Evolutionary conservation across 92 coral and sea anemone genomes (phyloP).

Genomic region (Epizoanthus ramosus): DNA sequence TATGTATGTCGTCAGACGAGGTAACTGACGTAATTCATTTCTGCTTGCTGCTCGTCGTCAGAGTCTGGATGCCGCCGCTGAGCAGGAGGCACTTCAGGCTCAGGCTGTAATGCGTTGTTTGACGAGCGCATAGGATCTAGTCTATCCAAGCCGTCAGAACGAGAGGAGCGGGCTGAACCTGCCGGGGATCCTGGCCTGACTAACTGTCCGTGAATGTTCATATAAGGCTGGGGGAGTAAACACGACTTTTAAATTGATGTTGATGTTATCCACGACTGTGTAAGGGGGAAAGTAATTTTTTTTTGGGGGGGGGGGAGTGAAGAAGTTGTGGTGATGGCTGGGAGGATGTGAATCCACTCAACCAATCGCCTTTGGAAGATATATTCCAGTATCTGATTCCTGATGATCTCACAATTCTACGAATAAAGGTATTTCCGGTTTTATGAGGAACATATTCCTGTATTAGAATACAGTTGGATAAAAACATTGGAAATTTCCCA

Average conservation of each 20-base stretch:
- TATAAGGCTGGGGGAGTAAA: slow-evolving; percentile 73
- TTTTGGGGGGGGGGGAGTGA: too few species aligned
- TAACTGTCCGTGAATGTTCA: slow-evolving; percentile 88
- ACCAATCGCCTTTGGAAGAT: too few species aligned
- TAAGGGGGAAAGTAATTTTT: too few species aligned
- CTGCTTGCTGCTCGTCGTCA: slow-evolving; percentile 67
- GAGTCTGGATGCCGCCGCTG: slow-evolving; percentile 65
- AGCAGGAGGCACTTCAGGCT: slow-evolving; percentile 90
- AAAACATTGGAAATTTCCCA: too few species aligned
- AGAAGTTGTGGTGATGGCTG: too few species aligned
- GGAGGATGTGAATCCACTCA: too few species aligned
- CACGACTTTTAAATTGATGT: background rate
- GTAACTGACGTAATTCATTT: slow-evolving; percentile 87
- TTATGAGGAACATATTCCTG: too few species aligned
- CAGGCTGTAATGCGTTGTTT: slow-evolving; percentile 71
- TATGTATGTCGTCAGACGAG: slow-evolving; percentile 25
- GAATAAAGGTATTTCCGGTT: too few species aligned
- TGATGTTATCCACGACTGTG: too few species aligned
- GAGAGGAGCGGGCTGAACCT: slow-evolving; percentile 50
- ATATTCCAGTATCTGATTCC: too few species aligned
- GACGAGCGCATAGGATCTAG: slow-evolving; percentile 74
- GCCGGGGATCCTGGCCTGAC: slow-evolving; percentile 84
- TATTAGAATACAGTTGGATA: too few species aligned
- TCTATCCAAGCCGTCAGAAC: slow-evolving; percentile 64
- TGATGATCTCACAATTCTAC: too few species aligned